Base-by-base conservation (phyloP, 64 coral and sea anemone species). In the Actinia tenebrosa region DNA sequence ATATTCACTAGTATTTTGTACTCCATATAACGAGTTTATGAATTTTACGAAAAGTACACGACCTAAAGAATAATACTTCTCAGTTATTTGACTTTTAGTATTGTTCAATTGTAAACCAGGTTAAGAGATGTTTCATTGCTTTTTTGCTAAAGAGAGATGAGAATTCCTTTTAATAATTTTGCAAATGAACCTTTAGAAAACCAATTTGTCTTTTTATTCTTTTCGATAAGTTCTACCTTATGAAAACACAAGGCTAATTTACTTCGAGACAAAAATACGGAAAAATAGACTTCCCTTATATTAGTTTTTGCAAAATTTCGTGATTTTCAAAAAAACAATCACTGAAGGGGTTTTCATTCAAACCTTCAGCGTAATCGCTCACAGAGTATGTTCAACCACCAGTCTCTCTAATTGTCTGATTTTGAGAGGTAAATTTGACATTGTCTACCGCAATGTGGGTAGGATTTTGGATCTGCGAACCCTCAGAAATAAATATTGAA, bases 141-240 rank as follows among this genome's bases (percentile, higher is more conserved):
- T 81, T 79, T 87, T 88, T 87, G 44, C 83, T 56, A 72, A 53
- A 81, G 53, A 88, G 91, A 92, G 93, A 97, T 97, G 89, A 77
- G 91, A 93, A 93, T 89, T 89, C 72, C 30, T 71, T 79, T 92
- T 85, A 85, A 85, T 97, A 97, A 97, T 97, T 97, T 79, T 68
- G 77, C 86, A 97, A 97, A 97, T 93, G 88, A 97, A 93, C 89
- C 94, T 93, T 97, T 97, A 85, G 91, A 93, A 96, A 97, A 97
- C 86, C 92, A 93, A 97, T 96, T 96, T 93, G 93, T 84, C 83
- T 86, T 53, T 92, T 86, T 86, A 95, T 95, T 91, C 88, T 86
- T 84, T 83, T 86, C 94, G 84, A 92, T 92, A 95, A 75, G 87
- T 89, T 87, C 53, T 89, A 80, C 86, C 83, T 83, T 90, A 95